Evolutionary conservation across 2,888 invertebrate genomes (phyloP).

Genomic region (Acanthococcus lagerstroemiae): DNA sequence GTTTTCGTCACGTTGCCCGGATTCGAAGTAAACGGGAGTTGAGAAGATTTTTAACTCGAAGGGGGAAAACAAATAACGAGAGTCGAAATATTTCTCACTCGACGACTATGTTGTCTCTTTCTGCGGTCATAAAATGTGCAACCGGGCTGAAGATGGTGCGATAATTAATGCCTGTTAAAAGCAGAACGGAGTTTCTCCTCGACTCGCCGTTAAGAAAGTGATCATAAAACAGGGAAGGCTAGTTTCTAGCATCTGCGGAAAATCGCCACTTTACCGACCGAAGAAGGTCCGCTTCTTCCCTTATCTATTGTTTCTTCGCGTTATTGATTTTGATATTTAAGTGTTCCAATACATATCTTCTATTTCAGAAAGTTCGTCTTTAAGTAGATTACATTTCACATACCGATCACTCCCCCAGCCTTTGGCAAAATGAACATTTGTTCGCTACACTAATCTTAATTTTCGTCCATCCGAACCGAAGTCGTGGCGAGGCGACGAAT

Average conservation of each 20-base stretch:
- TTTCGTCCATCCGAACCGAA: not conserved
- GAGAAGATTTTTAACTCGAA: too few species aligned
- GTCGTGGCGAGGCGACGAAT: not conserved
- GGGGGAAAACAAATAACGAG: too few species aligned
- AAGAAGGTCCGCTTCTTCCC: constrained; percentile 9
- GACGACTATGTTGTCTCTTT: too few species aligned
- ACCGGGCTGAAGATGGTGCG: not conserved
- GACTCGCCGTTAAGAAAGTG: constrained; percentile 7
- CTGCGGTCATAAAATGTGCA: not conserved
- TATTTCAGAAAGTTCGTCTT: constrained; percentile 12
- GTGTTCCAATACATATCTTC: constrained; percentile 25
- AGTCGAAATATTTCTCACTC: too few species aligned
- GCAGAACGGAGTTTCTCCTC: constrained; percentile 4
- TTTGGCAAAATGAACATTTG: constrained; percentile 14
- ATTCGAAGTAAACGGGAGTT: too few species aligned
- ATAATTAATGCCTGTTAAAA: constrained; percentile 18
- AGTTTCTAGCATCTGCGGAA: constrained; percentile 20
- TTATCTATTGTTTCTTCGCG: constrained; percentile 23
- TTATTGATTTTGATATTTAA: constrained; percentile 26
- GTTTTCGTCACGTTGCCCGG: too few species aligned
- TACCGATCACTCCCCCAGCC: constrained; percentile 2
- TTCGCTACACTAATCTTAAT: constrained; percentile 24
- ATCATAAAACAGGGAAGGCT: constrained; percentile 3
- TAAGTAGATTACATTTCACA: constrained; percentile 21
- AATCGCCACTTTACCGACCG: constrained; percentile 19